These are phyloP conservation scores for Morinoia aosen DNA, from an alignment of 2,888 invertebrate genomes.

Conservation along the genomic window DNA sequence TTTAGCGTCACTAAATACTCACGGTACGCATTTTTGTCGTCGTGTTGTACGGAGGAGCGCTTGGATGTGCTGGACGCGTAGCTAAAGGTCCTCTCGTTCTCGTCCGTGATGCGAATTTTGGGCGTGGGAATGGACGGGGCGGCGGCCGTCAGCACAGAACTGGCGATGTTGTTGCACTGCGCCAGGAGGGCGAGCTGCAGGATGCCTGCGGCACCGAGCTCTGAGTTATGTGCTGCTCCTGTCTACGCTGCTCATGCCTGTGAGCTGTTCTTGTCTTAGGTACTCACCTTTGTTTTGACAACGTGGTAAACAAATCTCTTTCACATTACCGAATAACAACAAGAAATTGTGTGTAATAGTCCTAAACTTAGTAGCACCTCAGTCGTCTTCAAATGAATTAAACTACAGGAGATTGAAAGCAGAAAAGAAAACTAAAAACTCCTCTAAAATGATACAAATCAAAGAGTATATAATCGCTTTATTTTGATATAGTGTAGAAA, in stretches of 20 bases:
- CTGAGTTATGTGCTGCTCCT: neutral
- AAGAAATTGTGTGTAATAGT: no score
- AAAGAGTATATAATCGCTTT: no score
- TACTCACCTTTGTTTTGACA: no score
- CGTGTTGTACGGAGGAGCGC: constrained; percentile 14
- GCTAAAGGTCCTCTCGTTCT: constrained; percentile 70
- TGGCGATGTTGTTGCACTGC: constrained; percentile 75
- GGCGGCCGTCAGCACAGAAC: constrained; percentile 73
- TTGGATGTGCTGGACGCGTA: constrained; percentile 31
- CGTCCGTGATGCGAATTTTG: constrained; percentile 72
- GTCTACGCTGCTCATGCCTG: neutral
- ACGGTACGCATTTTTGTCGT: neutral
- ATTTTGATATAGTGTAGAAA: no score
- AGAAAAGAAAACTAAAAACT: no score
- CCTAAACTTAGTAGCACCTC: no score
- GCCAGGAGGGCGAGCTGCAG: constrained; percentile 75
- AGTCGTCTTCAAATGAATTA: no score
- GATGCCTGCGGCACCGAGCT: constrained; percentile 70
- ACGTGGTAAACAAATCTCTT: no score
- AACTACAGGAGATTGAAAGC: no score
- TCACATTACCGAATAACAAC: no score
- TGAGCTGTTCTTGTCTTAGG: no score
- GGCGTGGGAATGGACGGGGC: constrained; percentile 74
- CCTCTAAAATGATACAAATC: no score
- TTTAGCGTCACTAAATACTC: neutral